A percentile compares a stretch with the other conserved stretches of the same genome.
Conservation (phyloP, 2,888 invertebrate genomes). For the Nemurella pictetii region DNA sequence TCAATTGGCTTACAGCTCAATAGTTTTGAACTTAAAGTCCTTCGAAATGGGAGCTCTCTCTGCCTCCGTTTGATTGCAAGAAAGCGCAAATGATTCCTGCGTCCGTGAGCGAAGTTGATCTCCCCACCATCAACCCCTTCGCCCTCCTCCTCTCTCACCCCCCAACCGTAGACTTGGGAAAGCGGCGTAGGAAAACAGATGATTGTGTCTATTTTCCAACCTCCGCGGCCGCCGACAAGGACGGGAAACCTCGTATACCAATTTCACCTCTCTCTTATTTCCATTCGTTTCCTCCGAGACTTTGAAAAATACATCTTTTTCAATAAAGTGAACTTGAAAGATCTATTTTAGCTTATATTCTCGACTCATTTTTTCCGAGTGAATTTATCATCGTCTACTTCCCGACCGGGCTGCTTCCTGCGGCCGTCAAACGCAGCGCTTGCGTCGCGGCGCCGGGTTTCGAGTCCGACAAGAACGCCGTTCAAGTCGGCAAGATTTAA, state of each 20-base stretch:
- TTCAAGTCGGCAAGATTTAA: too few relatives aligned
- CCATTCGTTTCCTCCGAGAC: neutral
- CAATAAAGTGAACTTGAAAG: slow-evolving; percentile 2
- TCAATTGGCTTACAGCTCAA: too few relatives aligned
- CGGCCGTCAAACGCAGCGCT: too few relatives aligned
- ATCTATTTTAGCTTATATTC: slow-evolving; percentile 18
- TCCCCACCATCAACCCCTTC: too few relatives aligned
- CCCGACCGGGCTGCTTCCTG: too few relatives aligned
- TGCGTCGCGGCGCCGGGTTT: too few relatives aligned
- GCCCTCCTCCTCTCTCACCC: neutral
- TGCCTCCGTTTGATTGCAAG: too few relatives aligned
- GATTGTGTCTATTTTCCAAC: slow-evolving; percentile 11
- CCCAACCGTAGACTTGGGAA: neutral
- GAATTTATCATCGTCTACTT: slow-evolving; percentile 13
- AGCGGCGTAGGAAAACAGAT: neutral
- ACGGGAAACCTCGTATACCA: neutral
- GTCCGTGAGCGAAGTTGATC: too few relatives aligned
- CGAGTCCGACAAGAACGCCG: too few relatives aligned
- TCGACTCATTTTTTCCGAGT: neutral
- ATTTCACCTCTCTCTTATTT: slow-evolving; percentile 12
- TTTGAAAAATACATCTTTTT: slow-evolving; percentile 13
- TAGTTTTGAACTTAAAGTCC: too few relatives aligned
- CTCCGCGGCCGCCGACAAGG: neutral
- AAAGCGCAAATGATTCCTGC: too few relatives aligned
- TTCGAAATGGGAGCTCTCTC: too few relatives aligned